Evolutionary conservation across 2,113 vertebrate genomes (phyloP).

Genomic region (Tiliqua scincoides): DNA sequence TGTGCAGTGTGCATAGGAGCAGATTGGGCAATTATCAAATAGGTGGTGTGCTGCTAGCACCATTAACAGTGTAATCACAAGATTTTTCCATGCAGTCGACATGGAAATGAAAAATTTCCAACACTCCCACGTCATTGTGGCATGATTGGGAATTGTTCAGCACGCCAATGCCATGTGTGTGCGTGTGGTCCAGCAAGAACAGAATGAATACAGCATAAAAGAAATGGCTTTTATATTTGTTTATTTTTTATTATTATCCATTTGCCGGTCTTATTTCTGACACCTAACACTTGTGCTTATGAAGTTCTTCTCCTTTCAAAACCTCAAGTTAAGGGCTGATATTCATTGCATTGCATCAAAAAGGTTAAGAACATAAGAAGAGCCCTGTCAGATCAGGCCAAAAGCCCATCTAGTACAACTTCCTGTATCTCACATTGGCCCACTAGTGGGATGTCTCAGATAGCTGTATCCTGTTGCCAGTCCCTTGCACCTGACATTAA

Average conservation of each 20-base stretch:
- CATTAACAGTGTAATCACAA: not conserved
- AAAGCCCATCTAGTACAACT: no score
- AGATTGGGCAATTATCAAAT: conserved; percentile 11
- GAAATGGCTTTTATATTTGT: not conserved
- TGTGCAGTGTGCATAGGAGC: not conserved
- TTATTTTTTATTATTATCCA: not conserved
- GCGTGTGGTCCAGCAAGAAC: not conserved
- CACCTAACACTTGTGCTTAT: no score
- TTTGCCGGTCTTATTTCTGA: not conserved
- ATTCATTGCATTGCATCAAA: no score
- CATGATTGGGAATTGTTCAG: not conserved
- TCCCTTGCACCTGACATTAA: no score
- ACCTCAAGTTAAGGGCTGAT: no score
- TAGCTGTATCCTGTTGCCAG: no score
- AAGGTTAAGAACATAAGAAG: no score
- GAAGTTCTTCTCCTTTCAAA: no score
- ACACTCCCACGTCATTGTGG: not conserved
- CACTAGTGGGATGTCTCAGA: no score
- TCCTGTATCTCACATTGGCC: no score
- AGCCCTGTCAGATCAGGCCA: no score
- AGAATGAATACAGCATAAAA: not conserved
- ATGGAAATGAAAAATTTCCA: no score
- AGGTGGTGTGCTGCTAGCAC: not conserved
- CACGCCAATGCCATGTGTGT: not conserved
- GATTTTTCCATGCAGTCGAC: not conserved